phyloP scores from a whole-genome alignment of 2,888 invertebrate species.

The Microdon myrmicae region DNA sequence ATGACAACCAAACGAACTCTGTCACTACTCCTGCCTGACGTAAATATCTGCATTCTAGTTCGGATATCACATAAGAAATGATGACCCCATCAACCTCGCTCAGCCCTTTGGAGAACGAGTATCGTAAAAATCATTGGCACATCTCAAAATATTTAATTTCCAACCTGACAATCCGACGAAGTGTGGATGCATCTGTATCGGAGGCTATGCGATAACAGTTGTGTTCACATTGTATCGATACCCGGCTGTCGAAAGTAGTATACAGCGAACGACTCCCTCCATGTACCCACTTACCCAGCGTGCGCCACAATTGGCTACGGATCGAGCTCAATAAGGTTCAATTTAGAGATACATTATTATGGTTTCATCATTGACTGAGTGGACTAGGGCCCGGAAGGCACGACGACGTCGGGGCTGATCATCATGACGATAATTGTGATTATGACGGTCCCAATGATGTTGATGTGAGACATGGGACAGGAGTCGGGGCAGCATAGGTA shows the following conservation, averaged over 20 bases:
- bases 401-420: not conserved
- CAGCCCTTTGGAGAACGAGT: not conserved
- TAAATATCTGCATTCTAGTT: no score
- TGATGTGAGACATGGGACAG: slow-evolving; percentile 1
- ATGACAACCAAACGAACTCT: no score
- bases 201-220: no score
- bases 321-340: slow-evolving; percentile 49
- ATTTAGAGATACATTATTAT: slow-evolving; percentile 48
- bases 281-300: slow-evolving; percentile 10
- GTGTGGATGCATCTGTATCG: not conserved
- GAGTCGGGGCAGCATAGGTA: not conserved
- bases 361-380: slow-evolving; percentile 39
- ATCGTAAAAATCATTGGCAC: slow-evolving; percentile 37
- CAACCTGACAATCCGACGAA: slow-evolving; percentile 2
- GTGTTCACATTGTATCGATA: no score
- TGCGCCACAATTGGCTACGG: slow-evolving; percentile 47
- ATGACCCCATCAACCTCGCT: slow-evolving; percentile 16
- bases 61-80: slow-evolving; percentile 1
- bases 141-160: slow-evolving; percentile 41
- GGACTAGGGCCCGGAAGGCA: slow-evolving; percentile 6
- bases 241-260: slow-evolving; percentile 13
- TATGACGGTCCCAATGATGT: not conserved
- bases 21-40: no score
- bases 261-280: slow-evolving; percentile 32
- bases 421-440: not conserved